These are phyloP conservation scores for Carterocephalus palaemon DNA, from an alignment of 2,888 invertebrate genomes.

Conservation along the genomic window DNA sequence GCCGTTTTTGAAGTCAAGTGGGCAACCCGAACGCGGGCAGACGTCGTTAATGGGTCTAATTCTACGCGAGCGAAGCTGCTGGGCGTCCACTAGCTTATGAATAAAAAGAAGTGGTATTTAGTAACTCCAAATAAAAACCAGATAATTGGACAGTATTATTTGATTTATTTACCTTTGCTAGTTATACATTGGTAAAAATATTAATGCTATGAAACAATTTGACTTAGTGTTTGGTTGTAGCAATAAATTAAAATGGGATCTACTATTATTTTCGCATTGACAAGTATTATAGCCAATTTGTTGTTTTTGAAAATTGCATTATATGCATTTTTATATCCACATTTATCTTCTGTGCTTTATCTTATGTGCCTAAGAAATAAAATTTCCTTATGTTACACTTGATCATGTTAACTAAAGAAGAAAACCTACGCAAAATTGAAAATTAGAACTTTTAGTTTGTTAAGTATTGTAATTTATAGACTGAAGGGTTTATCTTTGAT, in stretches of 20 bases:
- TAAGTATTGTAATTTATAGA: no score
- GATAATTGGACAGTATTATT: conserved; percentile 59
- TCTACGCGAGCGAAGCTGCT: no score
- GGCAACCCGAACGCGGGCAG: no score
- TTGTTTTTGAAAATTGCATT: conserved; percentile 37
- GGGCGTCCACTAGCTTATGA: no score
- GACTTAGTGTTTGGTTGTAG: conserved; percentile 74
- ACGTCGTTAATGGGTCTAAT: no score
- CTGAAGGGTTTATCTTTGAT: no score
- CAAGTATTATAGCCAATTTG: conserved; percentile 40
- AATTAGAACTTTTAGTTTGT: neutral
- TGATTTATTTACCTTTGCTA: conserved; percentile 78
- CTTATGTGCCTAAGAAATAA: conserved; percentile 73
- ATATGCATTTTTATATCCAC: conserved; percentile 47
- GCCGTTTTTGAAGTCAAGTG: no score
- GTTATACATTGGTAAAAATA: conserved; percentile 78
- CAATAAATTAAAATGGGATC: conserved; percentile 57
- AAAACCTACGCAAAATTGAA: conserved; percentile 31
- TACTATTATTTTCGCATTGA: conserved; percentile 42
- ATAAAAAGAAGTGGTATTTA: no score
- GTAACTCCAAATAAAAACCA: conserved; percentile 7
- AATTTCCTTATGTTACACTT: conserved; percentile 72
- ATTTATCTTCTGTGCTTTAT: conserved; percentile 60
- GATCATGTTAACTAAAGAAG: conserved; percentile 53
- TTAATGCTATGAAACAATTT: conserved; percentile 76